Conservation (phyloP, 1,140 invertebrate genomes). For the Choristoneura fumiferana region DNA sequence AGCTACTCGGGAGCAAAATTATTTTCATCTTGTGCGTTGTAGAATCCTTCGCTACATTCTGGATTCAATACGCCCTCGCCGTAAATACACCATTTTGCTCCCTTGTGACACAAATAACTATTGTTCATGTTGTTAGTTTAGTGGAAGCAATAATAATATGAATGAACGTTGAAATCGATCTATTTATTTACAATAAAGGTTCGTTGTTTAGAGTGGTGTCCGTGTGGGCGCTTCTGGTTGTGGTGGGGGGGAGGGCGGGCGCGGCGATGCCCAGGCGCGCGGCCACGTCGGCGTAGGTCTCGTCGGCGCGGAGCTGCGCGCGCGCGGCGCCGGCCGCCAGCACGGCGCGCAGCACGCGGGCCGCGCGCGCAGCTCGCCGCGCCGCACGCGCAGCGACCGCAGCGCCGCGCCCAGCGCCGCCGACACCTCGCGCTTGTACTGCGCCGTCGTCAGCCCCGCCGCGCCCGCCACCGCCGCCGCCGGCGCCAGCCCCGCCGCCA, state of each 20-base stretch:
- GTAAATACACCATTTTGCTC: too few relatives aligned
- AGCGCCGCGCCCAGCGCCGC: conserved; percentile 39
- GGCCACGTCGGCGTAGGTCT: conserved; percentile 85
- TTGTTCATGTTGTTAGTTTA: too few relatives aligned
- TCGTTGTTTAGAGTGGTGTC: too few relatives aligned
- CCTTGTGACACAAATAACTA: too few relatives aligned
- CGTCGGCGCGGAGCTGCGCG: conserved; percentile 83
- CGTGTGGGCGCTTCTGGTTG: too few relatives aligned
- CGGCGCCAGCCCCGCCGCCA: conserved; percentile 83
- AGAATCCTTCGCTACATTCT: too few relatives aligned
- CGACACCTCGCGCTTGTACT: conserved; percentile 57
- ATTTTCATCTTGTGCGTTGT: too few relatives aligned
- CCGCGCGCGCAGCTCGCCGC: conserved; percentile 79
- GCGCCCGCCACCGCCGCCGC: conserved; percentile 87
- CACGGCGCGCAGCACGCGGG: conserved; percentile 83
- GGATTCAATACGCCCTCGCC: too few relatives aligned
- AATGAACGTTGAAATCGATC: too few relatives aligned
- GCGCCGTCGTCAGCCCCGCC: conserved; percentile 84
- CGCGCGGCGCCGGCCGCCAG: conserved; percentile 84
- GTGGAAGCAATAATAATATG: too few relatives aligned
- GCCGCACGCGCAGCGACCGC: conserved; percentile 41
- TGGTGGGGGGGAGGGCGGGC: conserved; percentile 15
- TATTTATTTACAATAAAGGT: too few relatives aligned
- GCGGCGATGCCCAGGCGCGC: conserved; percentile 79
- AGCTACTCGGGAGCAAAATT: too few relatives aligned